Evolutionary conservation across 64 coral and sea anemone genomes (phyloP).

Genomic region (Porites australiensis): DNA sequence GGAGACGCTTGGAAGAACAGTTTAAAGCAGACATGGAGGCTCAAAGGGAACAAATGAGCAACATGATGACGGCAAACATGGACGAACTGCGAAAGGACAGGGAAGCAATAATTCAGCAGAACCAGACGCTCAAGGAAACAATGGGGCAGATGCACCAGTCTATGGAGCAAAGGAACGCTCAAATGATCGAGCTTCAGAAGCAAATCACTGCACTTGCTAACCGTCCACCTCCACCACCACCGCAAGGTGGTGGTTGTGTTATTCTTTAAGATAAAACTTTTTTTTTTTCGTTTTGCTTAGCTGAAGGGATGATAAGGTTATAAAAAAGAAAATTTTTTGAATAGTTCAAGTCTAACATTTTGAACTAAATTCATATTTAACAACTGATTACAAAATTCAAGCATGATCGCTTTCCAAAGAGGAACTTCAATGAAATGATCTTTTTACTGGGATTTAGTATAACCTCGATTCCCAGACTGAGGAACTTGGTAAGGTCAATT

Average conservation of each 20-base stretch:
- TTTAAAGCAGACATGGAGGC: conserved; percentile 69
- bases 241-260: not conserved
- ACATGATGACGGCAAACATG: conserved; percentile 86
- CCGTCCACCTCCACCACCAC: not conserved
- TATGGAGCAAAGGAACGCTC: not conserved
- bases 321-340: too few species aligned
- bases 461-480: too few species aligned
- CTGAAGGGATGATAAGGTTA: too few species aligned
- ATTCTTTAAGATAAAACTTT: not conserved
- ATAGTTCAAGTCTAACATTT: too few species aligned
- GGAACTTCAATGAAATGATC: too few species aligned
- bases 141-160: conserved; percentile 1
- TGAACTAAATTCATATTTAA: too few species aligned
- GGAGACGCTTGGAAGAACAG: conserved; percentile 65
- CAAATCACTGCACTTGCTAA: not conserved
- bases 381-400: too few species aligned
- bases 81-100: conserved; percentile 48
- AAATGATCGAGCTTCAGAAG: conserved; percentile 24
- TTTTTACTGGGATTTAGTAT: too few species aligned
- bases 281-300: too few species aligned
- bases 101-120: conserved; percentile 24
- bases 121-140: conserved; percentile 17
- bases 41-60: conserved; percentile 70
- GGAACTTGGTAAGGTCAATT: too few species aligned
- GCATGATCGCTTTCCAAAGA: too few species aligned